These are phyloP conservation scores for Gryon sp. DNA, from an alignment of 1,140 invertebrate species.

Conservation along the genomic window DNA sequence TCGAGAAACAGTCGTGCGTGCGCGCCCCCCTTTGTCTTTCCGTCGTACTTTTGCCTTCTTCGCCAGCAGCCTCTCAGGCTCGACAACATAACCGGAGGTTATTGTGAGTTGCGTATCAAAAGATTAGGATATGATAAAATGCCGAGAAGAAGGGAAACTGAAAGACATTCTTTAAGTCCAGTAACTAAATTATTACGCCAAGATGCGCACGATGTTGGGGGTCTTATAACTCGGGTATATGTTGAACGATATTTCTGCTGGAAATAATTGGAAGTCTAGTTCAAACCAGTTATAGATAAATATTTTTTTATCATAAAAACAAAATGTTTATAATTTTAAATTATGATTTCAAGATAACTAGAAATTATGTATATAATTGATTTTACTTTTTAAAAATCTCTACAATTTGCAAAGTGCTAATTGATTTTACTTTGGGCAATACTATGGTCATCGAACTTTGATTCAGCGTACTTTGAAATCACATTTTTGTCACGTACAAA, in stretches of 20 bases:
- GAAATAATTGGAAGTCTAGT: not conserved
- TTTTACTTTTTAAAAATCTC: too few species aligned
- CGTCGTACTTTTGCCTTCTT: not conserved
- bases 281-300: too few species aligned
- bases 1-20: conserved; percentile 26
- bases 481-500: conserved; percentile 49
- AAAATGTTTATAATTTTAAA: not conserved
- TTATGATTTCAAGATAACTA: too few species aligned
- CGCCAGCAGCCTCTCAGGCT: not conserved
- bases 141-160: conserved; percentile 8
- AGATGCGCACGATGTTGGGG: conserved; percentile 2
- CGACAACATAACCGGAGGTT: conserved; percentile 35
- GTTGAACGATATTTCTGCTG: not conserved
- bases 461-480: conserved; percentile 45
- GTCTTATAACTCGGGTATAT: not conserved
- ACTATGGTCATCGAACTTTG: conserved; percentile 25
- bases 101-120: conserved; percentile 34
- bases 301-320: too few species aligned
- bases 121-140: conserved; percentile 35
- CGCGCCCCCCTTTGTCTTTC: conserved; percentile 12
- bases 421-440: not conserved
- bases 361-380: too few species aligned
- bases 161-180: conserved; percentile 10
- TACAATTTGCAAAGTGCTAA: too few species aligned
- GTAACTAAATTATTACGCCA: conserved; percentile 37